These are phyloP conservation scores for Agriotes lineatus DNA, from an alignment of 2,888 invertebrate species.

Conservation along the genomic window DNA sequence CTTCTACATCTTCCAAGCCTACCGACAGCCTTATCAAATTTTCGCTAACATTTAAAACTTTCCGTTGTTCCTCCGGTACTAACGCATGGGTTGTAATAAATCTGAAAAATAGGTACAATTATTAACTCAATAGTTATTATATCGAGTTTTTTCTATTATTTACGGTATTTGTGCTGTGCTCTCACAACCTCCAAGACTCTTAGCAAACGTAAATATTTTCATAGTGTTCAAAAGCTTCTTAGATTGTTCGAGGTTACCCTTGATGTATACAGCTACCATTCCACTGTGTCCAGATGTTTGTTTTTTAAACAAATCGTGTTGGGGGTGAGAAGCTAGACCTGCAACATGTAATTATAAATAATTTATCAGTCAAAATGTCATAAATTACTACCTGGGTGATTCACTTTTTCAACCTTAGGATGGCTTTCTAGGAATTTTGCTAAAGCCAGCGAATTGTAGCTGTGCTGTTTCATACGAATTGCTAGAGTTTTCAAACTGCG, in stretches of 20 bases:
- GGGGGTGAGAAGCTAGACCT: constrained; percentile 88
- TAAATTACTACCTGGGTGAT: constrained; percentile 80
- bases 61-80: too few relatives aligned
- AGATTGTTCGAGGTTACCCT: constrained; percentile 81
- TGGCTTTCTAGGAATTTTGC: constrained; percentile 87
- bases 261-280: constrained; percentile 89
- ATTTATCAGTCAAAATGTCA: not conserved
- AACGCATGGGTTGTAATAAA: too few relatives aligned
- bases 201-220: constrained; percentile 88
- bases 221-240: constrained; percentile 79
- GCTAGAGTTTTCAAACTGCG: constrained; percentile 94
- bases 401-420: constrained; percentile 81
- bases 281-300: constrained; percentile 93
- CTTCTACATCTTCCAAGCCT: constrained; percentile 89
- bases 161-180: constrained; percentile 95
- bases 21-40: constrained; percentile 89
- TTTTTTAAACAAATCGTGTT: constrained; percentile 81
- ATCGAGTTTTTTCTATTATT: too few relatives aligned
- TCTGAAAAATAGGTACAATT: too few relatives aligned
- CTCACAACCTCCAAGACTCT: constrained; percentile 96
- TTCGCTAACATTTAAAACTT: too few relatives aligned
- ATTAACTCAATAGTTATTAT: too few relatives aligned
- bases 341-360: too few relatives aligned
- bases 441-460: constrained; percentile 80
- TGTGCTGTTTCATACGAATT: constrained; percentile 91